These are phyloP conservation scores for Entomyzon cyanotis DNA, from an alignment of 2,113 vertebrate species.

Conservation along the genomic window DNA sequence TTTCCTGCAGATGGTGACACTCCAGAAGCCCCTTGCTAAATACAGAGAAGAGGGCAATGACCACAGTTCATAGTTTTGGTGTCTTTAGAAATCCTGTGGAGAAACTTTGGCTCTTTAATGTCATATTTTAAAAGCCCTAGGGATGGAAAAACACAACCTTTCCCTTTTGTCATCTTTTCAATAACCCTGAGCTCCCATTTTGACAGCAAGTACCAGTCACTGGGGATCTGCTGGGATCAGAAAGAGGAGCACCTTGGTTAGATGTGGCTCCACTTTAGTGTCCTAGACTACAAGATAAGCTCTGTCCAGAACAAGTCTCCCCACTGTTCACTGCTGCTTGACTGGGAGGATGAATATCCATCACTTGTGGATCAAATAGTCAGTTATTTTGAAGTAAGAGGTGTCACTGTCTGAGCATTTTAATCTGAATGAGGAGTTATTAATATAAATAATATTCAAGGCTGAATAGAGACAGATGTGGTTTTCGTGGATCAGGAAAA, in stretches of 20 bases:
- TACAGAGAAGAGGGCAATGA: not conserved
- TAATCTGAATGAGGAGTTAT: not conserved
- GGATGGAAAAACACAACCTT: not conserved
- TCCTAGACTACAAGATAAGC: not conserved
- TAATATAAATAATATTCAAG: not conserved
- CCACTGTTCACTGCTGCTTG: accelerated
- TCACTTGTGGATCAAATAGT: not conserved
- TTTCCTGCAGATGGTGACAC: not conserved
- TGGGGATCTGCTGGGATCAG: not conserved
- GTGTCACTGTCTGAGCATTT: not conserved
- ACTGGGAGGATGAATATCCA: not conserved
- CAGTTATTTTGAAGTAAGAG: not conserved
- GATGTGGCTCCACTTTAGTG: not conserved
- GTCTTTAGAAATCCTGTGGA: not conserved
- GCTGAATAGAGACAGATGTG: not conserved
- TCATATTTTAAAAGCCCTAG: not conserved
- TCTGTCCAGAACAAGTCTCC: not conserved
- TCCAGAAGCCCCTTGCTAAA: not conserved
- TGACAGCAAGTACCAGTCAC: not conserved
- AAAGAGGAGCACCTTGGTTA: not conserved
- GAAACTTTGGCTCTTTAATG: not conserved
- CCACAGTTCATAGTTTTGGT: accelerated
- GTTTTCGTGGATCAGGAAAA: not conserved
- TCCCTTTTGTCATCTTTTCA: not conserved
- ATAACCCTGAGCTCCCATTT: not conserved